Evolutionary conservation across 2,888 invertebrate genomes (phyloP).

Genomic region (Archips xylosteana): DNA sequence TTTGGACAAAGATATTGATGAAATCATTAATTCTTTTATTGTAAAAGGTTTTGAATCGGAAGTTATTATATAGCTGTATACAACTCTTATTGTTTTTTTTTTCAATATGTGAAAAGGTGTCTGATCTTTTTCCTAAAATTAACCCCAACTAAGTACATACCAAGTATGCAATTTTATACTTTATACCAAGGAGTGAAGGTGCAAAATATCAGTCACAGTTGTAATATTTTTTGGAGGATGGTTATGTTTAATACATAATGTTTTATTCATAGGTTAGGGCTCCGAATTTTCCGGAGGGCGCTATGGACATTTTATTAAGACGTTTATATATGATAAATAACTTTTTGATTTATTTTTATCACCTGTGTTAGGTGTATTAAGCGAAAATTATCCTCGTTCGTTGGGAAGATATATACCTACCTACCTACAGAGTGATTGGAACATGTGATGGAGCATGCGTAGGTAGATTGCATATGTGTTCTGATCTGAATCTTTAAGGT

Average conservation of each 20-base stretch:
- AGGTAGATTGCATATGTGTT: neutral
- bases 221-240: constrained; percentile 19
- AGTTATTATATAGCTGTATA: constrained; percentile 58
- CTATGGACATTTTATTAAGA: constrained; percentile 25
- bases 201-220: neutral
- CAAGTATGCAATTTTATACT: neutral
- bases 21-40: constrained; percentile 60
- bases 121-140: neutral
- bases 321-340: constrained; percentile 37
- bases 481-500: too few relatives aligned
- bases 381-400: constrained; percentile 16
- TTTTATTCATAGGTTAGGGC: constrained; percentile 36
- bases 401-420: neutral
- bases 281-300: neutral
- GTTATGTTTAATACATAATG: constrained; percentile 18
- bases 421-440: neutral
- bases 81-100: neutral
- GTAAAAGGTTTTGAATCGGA: constrained; percentile 77
- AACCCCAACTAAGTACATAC: neutral
- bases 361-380: constrained; percentile 11
- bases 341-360: constrained; percentile 28
- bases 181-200: neutral
- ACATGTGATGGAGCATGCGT: neutral
- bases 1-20: constrained; percentile 54
- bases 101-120: neutral